These are phyloP conservation scores for Poeciliopsis gracilis DNA, from an alignment of 2,797 vertebrate species.

Conservation along the genomic window DNA sequence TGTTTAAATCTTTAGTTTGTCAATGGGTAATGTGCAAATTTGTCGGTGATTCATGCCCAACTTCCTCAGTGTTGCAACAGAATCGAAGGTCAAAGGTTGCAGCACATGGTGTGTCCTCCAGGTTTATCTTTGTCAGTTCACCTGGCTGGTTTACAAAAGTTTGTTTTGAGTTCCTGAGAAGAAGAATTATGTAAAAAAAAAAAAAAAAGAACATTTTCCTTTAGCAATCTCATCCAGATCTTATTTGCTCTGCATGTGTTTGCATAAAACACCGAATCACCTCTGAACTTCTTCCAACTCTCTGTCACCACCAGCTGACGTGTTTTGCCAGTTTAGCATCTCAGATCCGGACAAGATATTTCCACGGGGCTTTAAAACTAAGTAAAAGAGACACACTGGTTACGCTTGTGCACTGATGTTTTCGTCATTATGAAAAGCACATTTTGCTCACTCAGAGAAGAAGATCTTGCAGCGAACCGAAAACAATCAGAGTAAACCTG, in stretches of 20 bases:
- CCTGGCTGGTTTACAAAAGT: background rate
- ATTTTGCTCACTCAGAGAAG: slow-evolving; percentile 6
- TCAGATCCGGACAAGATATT: background rate
- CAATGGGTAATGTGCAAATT: background rate
- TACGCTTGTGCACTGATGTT: background rate
- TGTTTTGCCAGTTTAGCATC: background rate
- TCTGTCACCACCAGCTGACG: background rate
- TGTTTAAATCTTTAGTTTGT: background rate
- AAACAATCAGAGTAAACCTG: background rate
- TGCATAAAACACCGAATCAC: background rate
- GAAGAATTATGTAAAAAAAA: background rate
- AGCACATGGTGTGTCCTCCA: background rate
- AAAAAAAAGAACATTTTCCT: background rate
- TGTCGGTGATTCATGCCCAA: background rate
- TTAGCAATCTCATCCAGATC: background rate
- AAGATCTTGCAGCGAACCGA: background rate
- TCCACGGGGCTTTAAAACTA: background rate
- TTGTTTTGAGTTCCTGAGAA: slow-evolving; percentile 1
- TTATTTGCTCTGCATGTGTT: background rate
- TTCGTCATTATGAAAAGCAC: background rate
- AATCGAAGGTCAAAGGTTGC: background rate
- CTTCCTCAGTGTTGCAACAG: background rate
- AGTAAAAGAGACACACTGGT: background rate
- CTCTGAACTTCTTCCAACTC: background rate
- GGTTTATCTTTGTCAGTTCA: background rate